phyloP scores from a whole-genome alignment of 1,140 invertebrate genomes.

The Telenomus remus region DNA sequence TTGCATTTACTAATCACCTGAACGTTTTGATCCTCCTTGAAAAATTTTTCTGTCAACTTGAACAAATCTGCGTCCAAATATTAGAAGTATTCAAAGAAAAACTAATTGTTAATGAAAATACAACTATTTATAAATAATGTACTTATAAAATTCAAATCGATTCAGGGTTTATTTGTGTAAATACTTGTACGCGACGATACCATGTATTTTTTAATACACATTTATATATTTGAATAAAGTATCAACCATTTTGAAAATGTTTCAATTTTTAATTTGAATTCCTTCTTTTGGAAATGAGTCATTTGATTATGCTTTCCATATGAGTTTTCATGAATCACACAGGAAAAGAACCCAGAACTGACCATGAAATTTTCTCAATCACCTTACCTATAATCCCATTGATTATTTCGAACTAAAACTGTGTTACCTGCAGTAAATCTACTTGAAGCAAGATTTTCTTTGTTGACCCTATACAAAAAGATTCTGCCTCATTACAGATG shows the following conservation, averaged over 20 bases:
- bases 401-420: neutral
- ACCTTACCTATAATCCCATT: too few relatives aligned
- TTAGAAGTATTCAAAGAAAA: too few relatives aligned
- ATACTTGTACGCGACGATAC: constrained; percentile 1
- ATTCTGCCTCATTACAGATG: neutral
- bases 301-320: too few relatives aligned
- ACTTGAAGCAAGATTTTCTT: neutral
- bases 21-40: too few relatives aligned
- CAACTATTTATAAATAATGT: neutral
- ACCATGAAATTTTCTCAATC: neutral
- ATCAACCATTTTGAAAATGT: neutral
- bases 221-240: constrained; percentile 15
- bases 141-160: too few relatives aligned
- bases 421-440: neutral
- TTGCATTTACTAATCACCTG: too few relatives aligned
- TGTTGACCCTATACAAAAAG: neutral
- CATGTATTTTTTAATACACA: constrained; percentile 10
- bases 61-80: too few relatives aligned
- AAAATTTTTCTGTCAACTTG: too few relatives aligned
- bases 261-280: too few relatives aligned
- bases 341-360: neutral
- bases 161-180: neutral
- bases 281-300: too few relatives aligned
- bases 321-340: neutral
- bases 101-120: too few relatives aligned